These are phyloP conservation scores for Enteromius radiatus DNA, from an alignment of 2,797 vertebrate genomes.

Conservation along the genomic window DNA sequence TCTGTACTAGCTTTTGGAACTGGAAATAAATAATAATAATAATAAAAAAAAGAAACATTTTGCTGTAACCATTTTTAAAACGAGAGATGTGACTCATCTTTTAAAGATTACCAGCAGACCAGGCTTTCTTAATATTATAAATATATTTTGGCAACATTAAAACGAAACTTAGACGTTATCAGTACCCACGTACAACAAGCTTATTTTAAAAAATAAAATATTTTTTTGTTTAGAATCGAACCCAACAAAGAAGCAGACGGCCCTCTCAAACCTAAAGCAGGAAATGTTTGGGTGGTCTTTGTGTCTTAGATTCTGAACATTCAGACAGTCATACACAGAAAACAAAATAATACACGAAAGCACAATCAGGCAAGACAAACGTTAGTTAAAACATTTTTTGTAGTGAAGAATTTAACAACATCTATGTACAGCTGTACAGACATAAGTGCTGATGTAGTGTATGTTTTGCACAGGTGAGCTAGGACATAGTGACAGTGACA, in stretches of 20 bases:
- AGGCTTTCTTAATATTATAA: neutral
- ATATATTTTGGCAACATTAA: slow-evolving; percentile 33
- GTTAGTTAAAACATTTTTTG: slow-evolving; percentile 54
- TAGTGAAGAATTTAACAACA: slow-evolving; percentile 65
- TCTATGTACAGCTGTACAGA: slow-evolving; percentile 67
- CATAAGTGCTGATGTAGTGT: slow-evolving; percentile 65
- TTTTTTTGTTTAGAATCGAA: slow-evolving; percentile 3
- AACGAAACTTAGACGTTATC: slow-evolving; percentile 10
- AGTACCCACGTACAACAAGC: neutral
- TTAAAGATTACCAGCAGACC: neutral
- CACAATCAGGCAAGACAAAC: slow-evolving; percentile 60
- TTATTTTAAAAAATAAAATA: neutral
- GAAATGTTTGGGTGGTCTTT: slow-evolving; percentile 1
- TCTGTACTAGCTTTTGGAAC: neutral
- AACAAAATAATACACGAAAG: slow-evolving; percentile 23
- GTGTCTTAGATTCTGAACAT: slow-evolving; percentile 34
- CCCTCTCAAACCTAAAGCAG: neutral
- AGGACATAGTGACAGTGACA: slow-evolving; percentile 84
- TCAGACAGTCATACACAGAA: slow-evolving; percentile 17
- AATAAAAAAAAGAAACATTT: neutral
- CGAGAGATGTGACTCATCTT: slow-evolving; percentile 3
- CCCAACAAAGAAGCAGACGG: neutral
- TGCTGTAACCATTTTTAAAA: slow-evolving; percentile 11
- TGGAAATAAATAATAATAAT: neutral
- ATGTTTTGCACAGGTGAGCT: slow-evolving; percentile 59